Base-by-base conservation (phyloP, 2,113 vertebrate genomes). In the Poeciliopsis prolifica region DNA sequence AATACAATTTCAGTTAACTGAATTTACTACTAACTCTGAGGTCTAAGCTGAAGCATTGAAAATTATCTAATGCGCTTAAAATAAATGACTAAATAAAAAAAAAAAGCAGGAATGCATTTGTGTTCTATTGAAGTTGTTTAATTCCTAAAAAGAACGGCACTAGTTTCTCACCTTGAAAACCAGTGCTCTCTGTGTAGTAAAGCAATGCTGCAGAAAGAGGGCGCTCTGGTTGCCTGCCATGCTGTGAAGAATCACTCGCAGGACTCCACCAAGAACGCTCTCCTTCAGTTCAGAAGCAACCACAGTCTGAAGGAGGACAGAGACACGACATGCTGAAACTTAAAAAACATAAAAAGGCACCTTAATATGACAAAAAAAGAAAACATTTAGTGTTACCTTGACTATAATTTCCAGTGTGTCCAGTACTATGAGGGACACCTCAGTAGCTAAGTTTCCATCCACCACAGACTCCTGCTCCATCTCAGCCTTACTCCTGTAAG, bases 331-430 rank as follows among this genome's bases (percentile, higher is more conserved):
- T 9, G 68, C 42, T 60, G 66, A 10, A 37, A 61, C 40, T 12
- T 29, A 26, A 54, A 0, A 75, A 40, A n/a, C 24, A 12, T 9
- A 7, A 61, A 6, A n/a, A 42, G n/a, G n/a, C 10, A 12, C 2
- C 35, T 12, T 3, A 40, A n/a, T 58, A 12, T 67, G 51, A 62
- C 40, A 72, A 13, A 42, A 15, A 42, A 42, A 42, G 15, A 6
- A 44, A 17, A 37, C 10, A 10, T 11, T 12, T 11, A 33, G 30
- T 70, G 77, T 82, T 84, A 97, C 97, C 96, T 97, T 97, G 28
- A 97, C 97, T 6, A 98, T 81, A 85, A 97, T 95, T 90, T 98
- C 96, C 91, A 98, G 91, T 1, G 94, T 96, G 84, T 98, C 97
- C 80, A 98, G 87, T 33, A 96, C 95, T 15, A 97, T 91, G 77